Evolutionary conservation across 2,113 vertebrate species (phyloP), one percentile per base, ranked within the genome.

Genomic region (Edolisoma coerulescens): DNA sequence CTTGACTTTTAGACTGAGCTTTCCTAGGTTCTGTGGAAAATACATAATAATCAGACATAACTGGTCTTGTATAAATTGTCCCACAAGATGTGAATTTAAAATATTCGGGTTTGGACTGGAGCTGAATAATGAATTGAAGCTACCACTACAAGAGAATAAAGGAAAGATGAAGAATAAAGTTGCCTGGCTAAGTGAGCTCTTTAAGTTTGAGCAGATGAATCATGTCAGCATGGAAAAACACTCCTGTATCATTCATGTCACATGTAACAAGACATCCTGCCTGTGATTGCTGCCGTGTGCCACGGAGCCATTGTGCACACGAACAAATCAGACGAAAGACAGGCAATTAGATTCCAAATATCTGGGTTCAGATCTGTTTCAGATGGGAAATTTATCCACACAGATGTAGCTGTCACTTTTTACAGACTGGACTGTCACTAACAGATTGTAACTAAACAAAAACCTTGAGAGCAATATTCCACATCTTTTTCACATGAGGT

Each of bases 261-360:
- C 52, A 50, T 3, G 11, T 39, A 52, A 76, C 32, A 70, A 45
- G 26, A 41, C 22, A 33, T 22, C 67, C 44, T 57, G 19, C 28
- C 42, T 39, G 5, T 18, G n/a, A 57, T 4, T 49, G 61, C 27
- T 50, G 54, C 24, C 0, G 0, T 4, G 20, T 33, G 50, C 54
- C 69, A 69, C 12, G 33, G 28, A 78, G 23, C 13, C 67, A 54
- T 1, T 6, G 22, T 23, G 47, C 30, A 3, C 11, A 9, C 7
- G 11, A 37, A 85, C 22, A 79, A 75, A 67, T 42, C 49, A 79
- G 35, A 74, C 1, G 9, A 47, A 39, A 64, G 44, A 50, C 47
- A 23, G 5, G 6, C 26, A 87, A 26, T 26, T 71, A 67, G 20
- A 23, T n/a, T 61, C n/a, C 52, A 78, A 78, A 63, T n/a, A 32